These are phyloP conservation scores for Chelon labrosus DNA, from an alignment of 2,797 vertebrate species.

Conservation along the genomic window DNA sequence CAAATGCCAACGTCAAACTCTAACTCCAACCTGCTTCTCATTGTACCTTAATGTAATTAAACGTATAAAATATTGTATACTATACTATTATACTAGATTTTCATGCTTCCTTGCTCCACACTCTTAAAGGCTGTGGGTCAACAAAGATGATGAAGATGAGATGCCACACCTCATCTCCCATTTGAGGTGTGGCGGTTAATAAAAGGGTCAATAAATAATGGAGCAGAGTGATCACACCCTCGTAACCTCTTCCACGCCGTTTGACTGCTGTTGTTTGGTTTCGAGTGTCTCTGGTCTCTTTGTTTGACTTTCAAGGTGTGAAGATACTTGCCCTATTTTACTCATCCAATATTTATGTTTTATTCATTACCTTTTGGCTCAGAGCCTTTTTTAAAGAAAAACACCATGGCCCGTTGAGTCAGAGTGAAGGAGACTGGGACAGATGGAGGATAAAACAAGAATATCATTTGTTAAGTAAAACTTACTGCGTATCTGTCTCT, in stretches of 20 bases:
- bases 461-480: constrained; percentile 52
- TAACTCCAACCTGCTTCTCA: no score
- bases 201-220: constrained; percentile 65
- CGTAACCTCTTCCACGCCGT: constrained; percentile 11
- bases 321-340: constrained; percentile 12
- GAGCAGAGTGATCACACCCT: constrained; percentile 49
- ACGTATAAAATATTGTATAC: no score
- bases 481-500: constrained; percentile 95
- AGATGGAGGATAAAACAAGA: neutral
- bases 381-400: neutral
- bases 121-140: constrained; percentile 5
- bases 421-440: neutral
- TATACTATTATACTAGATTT: no score
- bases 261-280: constrained; percentile 40
- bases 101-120: neutral
- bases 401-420: neutral
- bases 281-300: constrained; percentile 51
- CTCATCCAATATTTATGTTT: constrained; percentile 32
- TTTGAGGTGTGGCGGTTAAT: constrained; percentile 29
- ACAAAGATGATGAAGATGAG: constrained; percentile 18
- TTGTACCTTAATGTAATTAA: no score
- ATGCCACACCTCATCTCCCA: neutral
- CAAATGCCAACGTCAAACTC: no score
- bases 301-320: constrained; percentile 29
- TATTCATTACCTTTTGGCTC: constrained; percentile 18